Evolutionary conservation across 2,888 invertebrate genomes (phyloP).

Genomic region (Xylota segnis): DNA sequence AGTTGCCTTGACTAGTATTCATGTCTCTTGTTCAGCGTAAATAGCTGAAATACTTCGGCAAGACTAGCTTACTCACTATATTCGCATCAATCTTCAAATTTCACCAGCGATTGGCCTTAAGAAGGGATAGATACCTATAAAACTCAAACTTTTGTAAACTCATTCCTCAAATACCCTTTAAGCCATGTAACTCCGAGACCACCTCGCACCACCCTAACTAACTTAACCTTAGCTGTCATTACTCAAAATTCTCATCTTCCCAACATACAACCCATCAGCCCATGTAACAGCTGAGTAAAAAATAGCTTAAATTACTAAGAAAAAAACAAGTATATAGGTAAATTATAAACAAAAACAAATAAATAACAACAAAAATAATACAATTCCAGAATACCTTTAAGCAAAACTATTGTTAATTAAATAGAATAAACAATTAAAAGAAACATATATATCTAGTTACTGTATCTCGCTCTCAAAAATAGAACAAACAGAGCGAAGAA

Average conservation of each 20-base stretch:
- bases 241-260: conserved; percentile 22
- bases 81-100: too few species aligned
- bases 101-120: too few species aligned
- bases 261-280: conserved; percentile 6
- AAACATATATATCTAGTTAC: conserved; percentile 61
- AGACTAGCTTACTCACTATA: too few species aligned
- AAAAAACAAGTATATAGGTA: conserved; percentile 12
- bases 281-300: conserved; percentile 16
- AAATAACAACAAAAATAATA: conserved; percentile 15
- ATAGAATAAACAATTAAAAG: conserved; percentile 64
- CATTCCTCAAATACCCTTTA: too few species aligned
- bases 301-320: conserved; percentile 37
- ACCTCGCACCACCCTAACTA: background rate
- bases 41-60: too few species aligned
- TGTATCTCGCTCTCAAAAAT: conserved; percentile 29
- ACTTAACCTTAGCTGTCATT: conserved; percentile 20
- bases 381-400: conserved; percentile 70
- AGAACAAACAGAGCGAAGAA: conserved; percentile 24
- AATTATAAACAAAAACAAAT: conserved; percentile 21
- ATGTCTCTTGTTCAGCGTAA: too few species aligned
- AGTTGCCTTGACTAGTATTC: too few species aligned
- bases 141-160: too few species aligned
- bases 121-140: too few species aligned
- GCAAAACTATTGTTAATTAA: conserved; percentile 69
- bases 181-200: background rate